Evolutionary conservation across 2,888 invertebrate species (phyloP), one percentile per base, ranked within the genome.

Genomic region (Protodeltote pygarga): DNA sequence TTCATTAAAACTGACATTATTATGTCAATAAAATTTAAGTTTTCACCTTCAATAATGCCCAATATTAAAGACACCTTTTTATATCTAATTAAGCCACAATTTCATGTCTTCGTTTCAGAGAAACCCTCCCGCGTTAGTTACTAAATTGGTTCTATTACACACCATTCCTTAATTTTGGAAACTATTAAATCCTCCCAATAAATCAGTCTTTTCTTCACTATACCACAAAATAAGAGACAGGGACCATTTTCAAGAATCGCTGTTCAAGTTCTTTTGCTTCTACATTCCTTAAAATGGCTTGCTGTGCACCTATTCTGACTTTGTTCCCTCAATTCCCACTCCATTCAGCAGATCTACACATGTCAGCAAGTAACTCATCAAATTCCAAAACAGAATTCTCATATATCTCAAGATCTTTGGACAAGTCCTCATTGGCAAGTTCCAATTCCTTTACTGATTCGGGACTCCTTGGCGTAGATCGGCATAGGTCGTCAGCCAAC

Each of bases 371-470:
- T 73, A 97, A 93, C 55, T 95, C 94, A 74, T 97, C 96, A 85
- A 96, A 96, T 65, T 95, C 95, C 45, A 94, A 87, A 74, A 95
- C 92, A 57, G 94, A 95, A 27, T 94, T 94, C 83, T 97, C 97
- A 77, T 96, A 96, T 33, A 93, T 89, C 61, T 95, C 95, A 52
- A 97, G 83, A 75, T 96, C 96, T 75, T 94, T 93, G 0, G 95
- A 94, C 38, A 97, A 91, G 61, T 95, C 94, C 3, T 87, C 85
- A 24, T 61, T 80, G 1, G 94, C 93, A 24, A 77, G 38, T 37
- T 84, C 85, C 3, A 78, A 51, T n/a, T 80, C 79, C 27, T 71
- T 77, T 4, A 75, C 35, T 0, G 75, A 73, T 13, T 84, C 83
- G 0, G 75, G 67, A 34, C 74, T 77, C 32, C 73, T 75, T 1